phyloP scores from a whole-genome alignment of 2,113 vertebrate species.

The Acrocephalus kingi region DNA sequence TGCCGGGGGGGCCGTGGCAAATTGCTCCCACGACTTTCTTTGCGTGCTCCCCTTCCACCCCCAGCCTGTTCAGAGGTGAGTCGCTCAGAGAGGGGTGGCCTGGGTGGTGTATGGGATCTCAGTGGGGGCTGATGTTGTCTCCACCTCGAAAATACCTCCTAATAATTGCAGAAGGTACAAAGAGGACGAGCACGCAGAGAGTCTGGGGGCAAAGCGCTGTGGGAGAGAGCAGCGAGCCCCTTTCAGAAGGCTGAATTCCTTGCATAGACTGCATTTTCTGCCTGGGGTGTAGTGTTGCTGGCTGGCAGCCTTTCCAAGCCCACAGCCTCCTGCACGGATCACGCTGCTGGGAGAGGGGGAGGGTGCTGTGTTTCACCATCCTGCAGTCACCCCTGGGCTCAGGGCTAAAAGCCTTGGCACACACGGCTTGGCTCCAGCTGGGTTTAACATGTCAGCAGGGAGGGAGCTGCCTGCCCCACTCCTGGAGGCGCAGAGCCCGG shows the following conservation, averaged over 20 bases:
- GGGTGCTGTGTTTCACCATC: background rate
- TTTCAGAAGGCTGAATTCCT: slow-evolving; percentile 57
- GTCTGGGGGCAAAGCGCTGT: background rate
- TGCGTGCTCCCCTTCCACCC: rapidly evolving
- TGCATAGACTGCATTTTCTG: slow-evolving; percentile 62
- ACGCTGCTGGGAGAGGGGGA: slow-evolving; percentile 18
- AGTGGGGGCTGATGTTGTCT: background rate
- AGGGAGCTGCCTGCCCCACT: background rate
- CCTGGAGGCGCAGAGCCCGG: background rate
- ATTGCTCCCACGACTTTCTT: background rate
- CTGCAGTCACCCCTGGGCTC: background rate
- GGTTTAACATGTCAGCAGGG: background rate
- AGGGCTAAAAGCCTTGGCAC: slow-evolving; percentile 19
- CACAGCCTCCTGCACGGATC: background rate
- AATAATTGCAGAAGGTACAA: background rate
- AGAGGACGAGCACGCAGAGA: background rate
- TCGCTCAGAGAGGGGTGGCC: rapidly evolving
- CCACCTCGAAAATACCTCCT: background rate
- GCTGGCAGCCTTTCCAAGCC: slow-evolving; percentile 52
- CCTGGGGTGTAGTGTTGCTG: slow-evolving; percentile 65
- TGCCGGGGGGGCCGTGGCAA: rapidly evolving
- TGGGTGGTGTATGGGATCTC: too few species aligned
- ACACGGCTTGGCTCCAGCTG: slow-evolving; percentile 24
- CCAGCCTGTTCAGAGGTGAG: background rate
- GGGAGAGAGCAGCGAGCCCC: slow-evolving; percentile 2